Conservation (phyloP, 1,140 invertebrate genomes). For the Penaeus indicus region DNA sequence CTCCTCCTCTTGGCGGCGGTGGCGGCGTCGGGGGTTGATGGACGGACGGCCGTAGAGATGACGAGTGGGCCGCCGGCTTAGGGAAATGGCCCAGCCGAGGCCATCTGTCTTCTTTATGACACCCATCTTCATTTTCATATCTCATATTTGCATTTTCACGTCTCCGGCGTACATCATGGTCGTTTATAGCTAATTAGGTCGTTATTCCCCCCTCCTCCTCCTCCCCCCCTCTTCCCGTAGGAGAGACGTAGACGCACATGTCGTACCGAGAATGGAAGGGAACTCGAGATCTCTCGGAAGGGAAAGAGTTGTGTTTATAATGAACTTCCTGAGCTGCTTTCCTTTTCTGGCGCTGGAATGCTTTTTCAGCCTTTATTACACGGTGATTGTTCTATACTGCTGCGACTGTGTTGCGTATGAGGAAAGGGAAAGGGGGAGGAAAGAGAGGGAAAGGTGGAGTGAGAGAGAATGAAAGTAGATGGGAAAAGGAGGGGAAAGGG, state of each 20-base stretch:
- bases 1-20: neutral
- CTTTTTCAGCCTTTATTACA: no score
- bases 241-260: slow-evolving; percentile 51
- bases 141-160: slow-evolving; percentile 80
- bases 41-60: slow-evolving; percentile 77
- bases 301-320: no score
- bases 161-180: slow-evolving; percentile 75
- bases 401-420: no score
- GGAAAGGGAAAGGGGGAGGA: no score
- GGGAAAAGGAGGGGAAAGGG: neutral
- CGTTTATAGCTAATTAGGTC: slow-evolving; percentile 80
- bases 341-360: no score
- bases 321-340: no score
- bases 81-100: slow-evolving; percentile 81
- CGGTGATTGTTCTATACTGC: no score
- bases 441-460: no score
- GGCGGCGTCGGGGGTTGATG: slow-evolving; percentile 72
- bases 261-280: slow-evolving; percentile 28
- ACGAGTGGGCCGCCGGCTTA: slow-evolving; percentile 76
- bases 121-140: slow-evolving; percentile 85
- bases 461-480: no score
- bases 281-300: neutral
- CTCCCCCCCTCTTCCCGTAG: slow-evolving; percentile 34
- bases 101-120: slow-evolving; percentile 84
- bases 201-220: slow-evolving; percentile 70